phyloP scores from a whole-genome alignment of 2,113 vertebrate species.

The Lagopus leucura region DNA sequence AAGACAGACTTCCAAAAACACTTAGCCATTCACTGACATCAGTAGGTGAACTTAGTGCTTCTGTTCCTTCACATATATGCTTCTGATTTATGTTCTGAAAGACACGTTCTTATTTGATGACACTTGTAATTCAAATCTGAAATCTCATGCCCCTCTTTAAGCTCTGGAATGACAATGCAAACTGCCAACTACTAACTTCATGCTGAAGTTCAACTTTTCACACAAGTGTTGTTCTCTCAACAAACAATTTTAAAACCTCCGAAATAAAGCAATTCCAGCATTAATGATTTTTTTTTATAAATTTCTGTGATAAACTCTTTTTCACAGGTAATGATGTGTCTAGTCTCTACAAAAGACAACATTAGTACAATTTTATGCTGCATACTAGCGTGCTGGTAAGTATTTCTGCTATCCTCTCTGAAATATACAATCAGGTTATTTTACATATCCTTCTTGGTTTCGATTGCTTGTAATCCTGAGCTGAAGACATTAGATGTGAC shows the following conservation, averaged over 20 bases:
- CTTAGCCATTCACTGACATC: neutral
- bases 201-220: neutral
- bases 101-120: rapidly evolving
- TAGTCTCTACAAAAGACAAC: neutral
- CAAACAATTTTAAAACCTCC: neutral
- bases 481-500: constrained; percentile 5
- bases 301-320: neutral
- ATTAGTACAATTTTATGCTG: neutral
- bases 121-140: neutral
- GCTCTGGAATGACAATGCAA: neutral
- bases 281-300: neutral
- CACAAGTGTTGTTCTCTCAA: neutral
- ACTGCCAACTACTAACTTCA: neutral
- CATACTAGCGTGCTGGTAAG: neutral
- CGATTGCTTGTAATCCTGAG: constrained; percentile 2
- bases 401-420: neutral
- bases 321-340: neutral
- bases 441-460: neutral
- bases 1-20: neutral
- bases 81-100: neutral
- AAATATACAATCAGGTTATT: neutral
- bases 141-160: neutral
- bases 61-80: neutral
- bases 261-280: neutral
- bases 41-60: rapidly evolving